Conservation (phyloP, 2,888 invertebrate genomes). For the Dioctria linearis region DNA sequence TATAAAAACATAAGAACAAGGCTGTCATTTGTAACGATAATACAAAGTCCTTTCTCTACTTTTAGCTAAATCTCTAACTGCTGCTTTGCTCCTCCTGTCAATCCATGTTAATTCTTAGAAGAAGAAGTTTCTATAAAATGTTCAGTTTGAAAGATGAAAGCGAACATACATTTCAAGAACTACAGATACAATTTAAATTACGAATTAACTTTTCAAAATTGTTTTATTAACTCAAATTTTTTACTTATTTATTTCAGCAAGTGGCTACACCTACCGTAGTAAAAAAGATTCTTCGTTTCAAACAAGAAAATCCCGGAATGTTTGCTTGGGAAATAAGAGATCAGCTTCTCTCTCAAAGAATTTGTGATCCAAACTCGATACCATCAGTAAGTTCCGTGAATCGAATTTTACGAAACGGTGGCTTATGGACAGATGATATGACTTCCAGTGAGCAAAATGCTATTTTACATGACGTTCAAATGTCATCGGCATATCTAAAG, state of each 20-base stretch:
- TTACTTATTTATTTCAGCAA: slow-evolving; percentile 79
- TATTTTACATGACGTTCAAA: slow-evolving; percentile 62
- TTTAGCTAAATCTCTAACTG: too few relatives aligned
- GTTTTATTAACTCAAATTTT: not conserved
- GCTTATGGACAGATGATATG: slow-evolving; percentile 82
- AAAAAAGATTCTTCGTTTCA: slow-evolving; percentile 92
- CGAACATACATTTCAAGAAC: too few relatives aligned
- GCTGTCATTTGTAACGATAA: too few relatives aligned
- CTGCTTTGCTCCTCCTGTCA: too few relatives aligned
- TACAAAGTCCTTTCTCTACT: too few relatives aligned
- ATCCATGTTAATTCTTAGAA: too few relatives aligned
- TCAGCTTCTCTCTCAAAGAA: slow-evolving; percentile 88
- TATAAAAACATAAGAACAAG: too few relatives aligned
- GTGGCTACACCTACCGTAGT: slow-evolving; percentile 97
- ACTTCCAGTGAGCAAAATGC: slow-evolving; percentile 69
- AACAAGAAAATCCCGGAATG: slow-evolving; percentile 96
- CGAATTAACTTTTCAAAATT: too few relatives aligned
- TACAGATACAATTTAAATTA: too few relatives aligned
- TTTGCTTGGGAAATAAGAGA: slow-evolving; percentile 98
- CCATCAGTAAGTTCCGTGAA: slow-evolving; percentile 97
- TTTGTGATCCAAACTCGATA: slow-evolving; percentile 91
- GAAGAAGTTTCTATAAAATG: too few relatives aligned
- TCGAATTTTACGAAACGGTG: slow-evolving; percentile 90
- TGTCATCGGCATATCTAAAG: slow-evolving; percentile 67
- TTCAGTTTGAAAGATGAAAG: too few relatives aligned